Conservation (phyloP, 2,113 vertebrate species). For the Plectropomus leopardus region DNA sequence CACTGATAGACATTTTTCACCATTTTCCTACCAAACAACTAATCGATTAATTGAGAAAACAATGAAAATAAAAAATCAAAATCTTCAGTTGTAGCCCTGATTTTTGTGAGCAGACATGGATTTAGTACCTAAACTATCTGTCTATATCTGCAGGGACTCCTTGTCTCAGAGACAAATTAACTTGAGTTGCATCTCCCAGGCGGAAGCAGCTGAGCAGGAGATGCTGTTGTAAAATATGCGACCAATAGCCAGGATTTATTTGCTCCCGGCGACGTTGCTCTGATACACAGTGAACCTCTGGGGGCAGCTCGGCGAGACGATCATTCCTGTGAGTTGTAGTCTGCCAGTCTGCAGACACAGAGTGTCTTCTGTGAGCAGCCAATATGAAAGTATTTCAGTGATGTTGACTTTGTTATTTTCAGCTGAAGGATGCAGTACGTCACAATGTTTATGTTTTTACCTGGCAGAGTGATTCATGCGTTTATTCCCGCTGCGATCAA, state of each 20-base stretch:
- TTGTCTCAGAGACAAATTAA: slow-evolving; percentile 7
- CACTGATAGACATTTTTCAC: too few relatives aligned
- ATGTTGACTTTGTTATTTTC: slow-evolving; percentile 79
- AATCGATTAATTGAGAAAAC: too few relatives aligned
- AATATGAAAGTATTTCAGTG: slow-evolving; percentile 63
- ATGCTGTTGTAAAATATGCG: slow-evolving; percentile 27
- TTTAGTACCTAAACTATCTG: neutral
- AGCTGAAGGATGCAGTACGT: slow-evolving; percentile 60
- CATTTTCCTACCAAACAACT: too few relatives aligned
- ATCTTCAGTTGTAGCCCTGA: too few relatives aligned
- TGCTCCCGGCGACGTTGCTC: neutral
- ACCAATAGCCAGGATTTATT: slow-evolving; percentile 32
- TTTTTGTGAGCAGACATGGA: neutral
- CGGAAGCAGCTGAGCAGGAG: neutral
- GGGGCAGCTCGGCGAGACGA: slow-evolving; percentile 45
- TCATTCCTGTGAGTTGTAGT: slow-evolving; percentile 47
- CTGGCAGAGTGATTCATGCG: slow-evolving; percentile 61
- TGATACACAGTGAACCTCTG: slow-evolving; percentile 40
- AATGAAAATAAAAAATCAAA: too few relatives aligned
- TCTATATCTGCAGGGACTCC: neutral
- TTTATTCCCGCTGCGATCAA: slow-evolving; percentile 52
- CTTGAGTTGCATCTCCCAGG: slow-evolving; percentile 12
- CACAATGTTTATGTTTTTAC: slow-evolving; percentile 73
- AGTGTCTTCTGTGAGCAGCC: slow-evolving; percentile 68
- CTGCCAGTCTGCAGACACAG: slow-evolving; percentile 70